phyloP scores from a whole-genome alignment of 2,888 invertebrate species.

The Podotricha telesiphe region DNA sequence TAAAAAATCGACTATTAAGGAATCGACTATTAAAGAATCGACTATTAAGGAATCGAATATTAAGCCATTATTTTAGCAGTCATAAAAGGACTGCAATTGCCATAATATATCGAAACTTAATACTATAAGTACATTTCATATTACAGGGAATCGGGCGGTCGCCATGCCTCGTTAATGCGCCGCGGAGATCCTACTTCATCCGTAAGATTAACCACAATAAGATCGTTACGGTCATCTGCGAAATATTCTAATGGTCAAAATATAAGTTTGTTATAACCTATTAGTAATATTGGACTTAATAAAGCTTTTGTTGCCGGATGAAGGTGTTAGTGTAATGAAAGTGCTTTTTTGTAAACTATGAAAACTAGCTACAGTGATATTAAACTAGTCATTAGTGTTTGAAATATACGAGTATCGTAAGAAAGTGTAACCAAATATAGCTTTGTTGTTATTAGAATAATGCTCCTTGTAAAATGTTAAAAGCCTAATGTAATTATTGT shows the following conservation, averaged over 20 bases:
- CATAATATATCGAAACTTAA: neutral
- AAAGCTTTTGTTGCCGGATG: constrained; percentile 24
- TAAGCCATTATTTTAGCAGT: neutral
- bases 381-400: constrained; percentile 37
- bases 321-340: constrained; percentile 24
- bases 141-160: constrained; percentile 73
- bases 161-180: constrained; percentile 69
- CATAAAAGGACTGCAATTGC: neutral
- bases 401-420: neutral
- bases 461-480: neutral
- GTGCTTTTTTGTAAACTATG: neutral
- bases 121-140: constrained; percentile 27
- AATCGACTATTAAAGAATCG: too few species aligned
- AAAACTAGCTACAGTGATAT: constrained; percentile 23
- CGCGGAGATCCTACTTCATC: constrained; percentile 75
- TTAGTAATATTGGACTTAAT: constrained; percentile 7
- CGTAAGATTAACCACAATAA: constrained; percentile 68
- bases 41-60: too few species aligned
- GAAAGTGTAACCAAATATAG: neutral
- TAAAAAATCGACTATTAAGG: too few species aligned
- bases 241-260: constrained; percentile 74
- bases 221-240: constrained; percentile 68
- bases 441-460: neutral
- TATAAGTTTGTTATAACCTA: constrained; percentile 70
- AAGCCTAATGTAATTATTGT: neutral